Evolutionary conservation across 2,888 invertebrate species (phyloP), one percentile per base, ranked within the genome.

Genomic region (Netelia fuscicornis): DNA sequence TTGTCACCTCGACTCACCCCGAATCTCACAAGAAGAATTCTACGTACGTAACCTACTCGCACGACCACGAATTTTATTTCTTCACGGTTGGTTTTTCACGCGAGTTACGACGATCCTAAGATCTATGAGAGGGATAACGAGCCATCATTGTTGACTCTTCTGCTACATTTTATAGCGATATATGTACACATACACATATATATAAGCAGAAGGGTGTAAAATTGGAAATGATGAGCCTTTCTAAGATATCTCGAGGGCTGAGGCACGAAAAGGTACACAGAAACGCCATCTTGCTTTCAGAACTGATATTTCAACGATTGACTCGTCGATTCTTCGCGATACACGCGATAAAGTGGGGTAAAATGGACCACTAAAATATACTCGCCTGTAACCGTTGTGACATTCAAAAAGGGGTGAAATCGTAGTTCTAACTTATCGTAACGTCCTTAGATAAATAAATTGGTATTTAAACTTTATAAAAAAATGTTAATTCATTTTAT

Each of bases 51-150:
- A 79, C 70, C 70, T 52, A 52, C 48, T 42, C 70, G 62, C 78
- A 23, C 58, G 48, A 76, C 48, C 64, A 71, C 79, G 85, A 85
- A 79, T 82, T 82, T 85, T 85, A 85, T 85, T 82, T 76, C 82
- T 82, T 85, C 82, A 82, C 85, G 82, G 79, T 80, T 82, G 82
- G 71, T 79, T 82, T 85, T 85, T 79, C 85, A 85, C 78, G 25
- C 68, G 68, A 20, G 56, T 48, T 2, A 62, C 60, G 58, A 37
- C 11, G 71, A 44, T 74, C 67, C 65, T 54, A 60, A 79, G 79
- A 85, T 82, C 85, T 76, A 82, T 79, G 82, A 85, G 82, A 62
- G 85, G 85, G 85, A 85, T 85, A 85, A 85, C 82, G 85, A 82
- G 82, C 79, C 79, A 65, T 85, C 85, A 82, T 85, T 85, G 85